A percentile compares a stretch with the other conserved stretches of the same genome.
Evolutionary conservation across 2,888 invertebrate species (phyloP).

Genomic region (Myopa testacea): DNA sequence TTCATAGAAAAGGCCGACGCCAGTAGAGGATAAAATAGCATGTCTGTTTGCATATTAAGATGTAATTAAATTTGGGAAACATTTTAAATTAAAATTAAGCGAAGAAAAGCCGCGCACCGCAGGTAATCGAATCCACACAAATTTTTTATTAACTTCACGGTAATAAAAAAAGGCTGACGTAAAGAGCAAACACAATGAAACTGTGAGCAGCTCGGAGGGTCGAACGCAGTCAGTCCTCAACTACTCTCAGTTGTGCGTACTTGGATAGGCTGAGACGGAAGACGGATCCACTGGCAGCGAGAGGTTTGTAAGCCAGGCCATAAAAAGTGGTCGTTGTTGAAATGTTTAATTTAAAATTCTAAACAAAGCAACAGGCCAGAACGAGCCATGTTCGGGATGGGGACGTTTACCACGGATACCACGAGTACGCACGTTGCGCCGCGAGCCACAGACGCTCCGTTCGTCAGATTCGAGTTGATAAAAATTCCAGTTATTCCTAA

Average conservation of each 20-base stretch:
- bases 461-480: neutral
- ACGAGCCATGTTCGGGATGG: neutral
- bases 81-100: neutral
- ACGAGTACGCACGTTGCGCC: neutral
- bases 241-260: no score
- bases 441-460: neutral
- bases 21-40: no score
- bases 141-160: neutral
- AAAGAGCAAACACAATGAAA: no score
- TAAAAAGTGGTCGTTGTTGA: neutral
- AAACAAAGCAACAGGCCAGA: constrained; percentile 25
- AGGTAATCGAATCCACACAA: neutral
- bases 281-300: no score
- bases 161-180: no score
- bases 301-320: neutral
- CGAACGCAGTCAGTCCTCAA: no score
- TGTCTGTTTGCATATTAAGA: neutral
- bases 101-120: neutral
- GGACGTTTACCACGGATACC: neutral
- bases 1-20: no score
- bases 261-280: no score
- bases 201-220: no score
- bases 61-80: neutral
- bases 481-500: constrained; percentile 23
- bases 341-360: constrained; percentile 32